phyloP scores from a whole-genome alignment of 2,797 vertebrate species.

The Alectoris magna region DNA sequence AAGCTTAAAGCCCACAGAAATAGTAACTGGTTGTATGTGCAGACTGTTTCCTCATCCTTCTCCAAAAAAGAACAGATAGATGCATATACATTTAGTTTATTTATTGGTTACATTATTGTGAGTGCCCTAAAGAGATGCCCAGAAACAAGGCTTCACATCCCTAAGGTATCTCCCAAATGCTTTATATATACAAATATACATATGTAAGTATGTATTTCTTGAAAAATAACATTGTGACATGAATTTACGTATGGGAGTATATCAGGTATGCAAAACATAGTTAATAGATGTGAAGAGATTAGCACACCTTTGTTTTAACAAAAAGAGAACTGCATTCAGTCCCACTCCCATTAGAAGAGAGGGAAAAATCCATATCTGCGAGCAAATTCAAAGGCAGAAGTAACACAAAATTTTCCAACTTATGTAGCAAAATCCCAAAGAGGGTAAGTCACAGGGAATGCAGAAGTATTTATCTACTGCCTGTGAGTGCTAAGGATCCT shows the following conservation, averaged over 20 bases:
- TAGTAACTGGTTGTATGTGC: not conserved
- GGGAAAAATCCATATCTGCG: not conserved
- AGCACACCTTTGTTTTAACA: not conserved
- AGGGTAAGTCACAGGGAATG: constrained; percentile 46
- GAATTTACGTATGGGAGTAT: not conserved
- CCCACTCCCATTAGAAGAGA: not conserved
- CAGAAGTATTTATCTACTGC: constrained; percentile 32
- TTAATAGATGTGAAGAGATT: not conserved
- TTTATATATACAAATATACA: not conserved
- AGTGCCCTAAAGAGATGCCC: not conserved
- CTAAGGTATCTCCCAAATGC: not conserved
- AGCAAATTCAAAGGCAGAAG: constrained; percentile 28
- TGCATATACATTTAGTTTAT: not conserved
- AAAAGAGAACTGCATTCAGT: not conserved
- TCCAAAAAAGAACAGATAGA: not conserved
- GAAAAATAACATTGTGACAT: not conserved
- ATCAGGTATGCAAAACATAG: not conserved
- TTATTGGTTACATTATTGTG: not conserved
- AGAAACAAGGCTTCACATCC: not conserved
- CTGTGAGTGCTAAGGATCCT: constrained; percentile 10
- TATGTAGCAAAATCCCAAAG: constrained; percentile 6
- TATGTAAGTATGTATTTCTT: not conserved
- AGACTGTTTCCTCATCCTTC: not conserved
- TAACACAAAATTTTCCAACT: not conserved
- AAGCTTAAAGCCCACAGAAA: not conserved